Evolutionary conservation across 2,888 invertebrate genomes (phyloP).

Genomic region (Tinea trinotella): DNA sequence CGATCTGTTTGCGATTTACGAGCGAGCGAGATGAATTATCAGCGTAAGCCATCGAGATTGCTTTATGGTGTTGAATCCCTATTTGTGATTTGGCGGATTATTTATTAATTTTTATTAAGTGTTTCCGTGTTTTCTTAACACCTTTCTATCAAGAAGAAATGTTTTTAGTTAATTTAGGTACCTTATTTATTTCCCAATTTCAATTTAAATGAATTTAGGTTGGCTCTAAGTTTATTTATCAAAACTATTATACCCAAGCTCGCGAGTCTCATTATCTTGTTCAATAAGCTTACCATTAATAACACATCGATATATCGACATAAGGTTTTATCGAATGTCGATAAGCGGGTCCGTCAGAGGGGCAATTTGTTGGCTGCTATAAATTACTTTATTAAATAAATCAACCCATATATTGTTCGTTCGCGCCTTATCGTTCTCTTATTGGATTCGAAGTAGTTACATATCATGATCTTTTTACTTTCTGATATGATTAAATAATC

Average conservation of each 20-base stretch:
- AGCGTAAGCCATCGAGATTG: conserved; percentile 33
- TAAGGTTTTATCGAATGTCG: conserved; percentile 53
- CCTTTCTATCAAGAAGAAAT: no score
- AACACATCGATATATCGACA: conserved; percentile 51
- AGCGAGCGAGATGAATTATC: conserved; percentile 51
- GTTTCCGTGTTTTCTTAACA: not conserved
- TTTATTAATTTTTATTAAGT: not conserved
- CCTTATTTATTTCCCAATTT: no score
- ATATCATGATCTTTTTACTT: not conserved
- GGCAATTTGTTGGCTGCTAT: conserved; percentile 64
- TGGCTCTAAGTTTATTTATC: no score
- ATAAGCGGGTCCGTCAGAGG: conserved; percentile 54
- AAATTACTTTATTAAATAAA: conserved; percentile 70
- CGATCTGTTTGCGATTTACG: conserved; percentile 48
- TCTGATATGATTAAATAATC: no score
- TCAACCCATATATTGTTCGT: conserved; percentile 65
- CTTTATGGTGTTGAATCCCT: conserved; percentile 30
- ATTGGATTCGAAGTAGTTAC: conserved; percentile 3
- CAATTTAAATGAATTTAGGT: no score
- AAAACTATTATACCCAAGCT: no score
- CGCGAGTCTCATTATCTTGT: conserved; percentile 41
- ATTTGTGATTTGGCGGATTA: conserved; percentile 15
- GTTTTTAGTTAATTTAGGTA: no score
- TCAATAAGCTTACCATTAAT: conserved; percentile 56
- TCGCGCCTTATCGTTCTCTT: conserved; percentile 45